These are phyloP conservation scores for Calameuta idolon DNA, from an alignment of 2,888 invertebrate genomes.

Conservation along the genomic window DNA sequence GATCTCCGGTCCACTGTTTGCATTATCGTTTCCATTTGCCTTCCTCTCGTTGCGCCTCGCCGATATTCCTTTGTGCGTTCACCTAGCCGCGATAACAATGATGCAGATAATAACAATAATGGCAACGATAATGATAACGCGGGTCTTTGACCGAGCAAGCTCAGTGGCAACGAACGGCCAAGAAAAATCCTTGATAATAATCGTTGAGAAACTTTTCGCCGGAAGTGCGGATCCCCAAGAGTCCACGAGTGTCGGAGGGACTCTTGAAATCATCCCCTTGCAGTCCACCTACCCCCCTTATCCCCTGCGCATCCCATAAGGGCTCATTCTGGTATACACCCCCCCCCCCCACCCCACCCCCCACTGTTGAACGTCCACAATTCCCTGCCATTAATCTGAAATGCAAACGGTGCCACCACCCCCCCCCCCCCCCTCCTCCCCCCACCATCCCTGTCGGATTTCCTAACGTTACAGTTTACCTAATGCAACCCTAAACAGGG, in stretches of 20 bases:
- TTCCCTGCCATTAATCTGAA: background rate
- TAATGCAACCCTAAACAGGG: background rate
- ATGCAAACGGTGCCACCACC: background rate
- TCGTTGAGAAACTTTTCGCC: slow-evolving; percentile 20
- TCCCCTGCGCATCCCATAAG: slow-evolving; percentile 7
- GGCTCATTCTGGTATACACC: background rate
- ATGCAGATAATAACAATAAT: background rate
- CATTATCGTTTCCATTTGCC: background rate
- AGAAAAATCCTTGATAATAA: slow-evolving; percentile 18
- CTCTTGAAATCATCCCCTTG: background rate
- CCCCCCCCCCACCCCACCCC: background rate
- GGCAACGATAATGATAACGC: background rate
- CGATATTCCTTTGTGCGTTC: background rate
- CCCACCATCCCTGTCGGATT: background rate
- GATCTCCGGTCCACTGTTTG: background rate
- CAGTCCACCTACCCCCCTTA: background rate
- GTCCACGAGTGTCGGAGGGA: background rate
- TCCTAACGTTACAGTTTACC: background rate
- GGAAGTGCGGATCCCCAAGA: slow-evolving; percentile 14
- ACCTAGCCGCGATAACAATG: background rate
- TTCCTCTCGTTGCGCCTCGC: background rate
- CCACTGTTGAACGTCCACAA: background rate
- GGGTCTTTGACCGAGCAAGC: background rate
- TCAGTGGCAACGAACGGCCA: background rate
- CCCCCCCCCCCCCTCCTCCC: background rate